phyloP scores from a whole-genome alignment of 2,888 invertebrate genomes.

The Ectobius pallidus region DNA sequence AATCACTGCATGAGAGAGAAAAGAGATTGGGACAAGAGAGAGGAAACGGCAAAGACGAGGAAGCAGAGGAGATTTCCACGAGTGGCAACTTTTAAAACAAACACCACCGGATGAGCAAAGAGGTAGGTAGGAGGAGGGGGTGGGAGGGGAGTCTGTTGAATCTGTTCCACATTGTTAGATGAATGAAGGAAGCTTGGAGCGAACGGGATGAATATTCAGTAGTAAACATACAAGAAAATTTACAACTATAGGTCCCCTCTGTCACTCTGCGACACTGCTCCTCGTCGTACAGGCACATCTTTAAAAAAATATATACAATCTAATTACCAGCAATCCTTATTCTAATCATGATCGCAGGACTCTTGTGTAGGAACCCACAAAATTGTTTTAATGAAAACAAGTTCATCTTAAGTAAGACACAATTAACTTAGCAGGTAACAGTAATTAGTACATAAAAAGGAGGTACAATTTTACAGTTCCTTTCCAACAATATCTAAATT shows the following conservation, averaged over 20 bases:
- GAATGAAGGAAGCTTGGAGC: slow-evolving; percentile 39
- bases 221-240: slow-evolving; percentile 39
- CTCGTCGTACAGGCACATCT: too few species aligned
- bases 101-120: slow-evolving; percentile 38
- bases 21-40: not conserved
- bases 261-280: not conserved
- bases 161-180: slow-evolving; percentile 43
- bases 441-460: too few species aligned
- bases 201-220: slow-evolving; percentile 42
- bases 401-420: too few species aligned
- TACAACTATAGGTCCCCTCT: slow-evolving; percentile 24
- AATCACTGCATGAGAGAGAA: slow-evolving; percentile 28
- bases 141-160: slow-evolving; percentile 35
- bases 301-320: too few species aligned
- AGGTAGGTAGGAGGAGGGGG: slow-evolving; percentile 23
- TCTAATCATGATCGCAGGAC: too few species aligned
- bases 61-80: slow-evolving; percentile 34
- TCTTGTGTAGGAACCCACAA: too few species aligned
- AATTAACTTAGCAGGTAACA: too few species aligned
- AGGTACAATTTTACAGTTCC: too few species aligned
- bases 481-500: too few species aligned
- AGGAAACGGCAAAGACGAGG: slow-evolving; percentile 7
- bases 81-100: slow-evolving; percentile 43
- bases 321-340: too few species aligned
- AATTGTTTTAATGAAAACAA: too few species aligned